Evolutionary conservation across 2,797 vertebrate genomes (phyloP), one percentile per base, ranked within the genome.

Genomic region (Fistularia commersonii): DNA sequence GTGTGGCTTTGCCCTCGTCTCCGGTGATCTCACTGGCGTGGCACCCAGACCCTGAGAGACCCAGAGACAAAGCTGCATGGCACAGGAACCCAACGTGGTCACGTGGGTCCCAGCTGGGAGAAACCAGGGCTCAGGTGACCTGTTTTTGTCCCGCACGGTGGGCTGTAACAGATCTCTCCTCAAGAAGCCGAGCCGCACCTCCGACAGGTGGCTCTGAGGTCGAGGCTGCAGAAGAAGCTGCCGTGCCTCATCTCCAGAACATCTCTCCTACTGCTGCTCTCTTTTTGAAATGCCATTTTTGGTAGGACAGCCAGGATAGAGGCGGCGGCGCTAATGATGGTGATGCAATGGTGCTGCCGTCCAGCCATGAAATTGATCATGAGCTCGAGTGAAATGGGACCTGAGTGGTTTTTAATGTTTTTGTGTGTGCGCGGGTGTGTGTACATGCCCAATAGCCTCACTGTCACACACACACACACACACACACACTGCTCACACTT

Each of bases 51-150:
- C 74, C 68, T 35, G 6, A 66, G 75, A 79, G 76, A 82, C 69
- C 57, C 50, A 44, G 46, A 70, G 58, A 71, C 72, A 70, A 78
- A 61, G 79, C 76, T 39, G 45, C 58, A 58, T 38, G 54, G 52
- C 74, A 56, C 52, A 58, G 55, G 58, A 61, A 66, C 69, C 69
- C 53, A 13, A 42, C 44, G 36, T 37, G 31, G 74, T 88, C 85
- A 83, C 74, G 66, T 87, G 83, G 75, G 64, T 72, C 69, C 66
- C 66, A 82, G 65, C 70, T 79, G 80, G 83, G 60, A 66, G 75
- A 72, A 79, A 64, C 62, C 60, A 56, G 36, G 67, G 77, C 81
- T 90, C 88, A 86, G 86, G 87, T 89, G 81, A 89, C 86, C 64
- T 81, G 80, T 86, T 88, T 83, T 78, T 85, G 77, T 86, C 61